Conservation (phyloP, 2,888 invertebrate genomes). For the Calliopum simillimum region DNA sequence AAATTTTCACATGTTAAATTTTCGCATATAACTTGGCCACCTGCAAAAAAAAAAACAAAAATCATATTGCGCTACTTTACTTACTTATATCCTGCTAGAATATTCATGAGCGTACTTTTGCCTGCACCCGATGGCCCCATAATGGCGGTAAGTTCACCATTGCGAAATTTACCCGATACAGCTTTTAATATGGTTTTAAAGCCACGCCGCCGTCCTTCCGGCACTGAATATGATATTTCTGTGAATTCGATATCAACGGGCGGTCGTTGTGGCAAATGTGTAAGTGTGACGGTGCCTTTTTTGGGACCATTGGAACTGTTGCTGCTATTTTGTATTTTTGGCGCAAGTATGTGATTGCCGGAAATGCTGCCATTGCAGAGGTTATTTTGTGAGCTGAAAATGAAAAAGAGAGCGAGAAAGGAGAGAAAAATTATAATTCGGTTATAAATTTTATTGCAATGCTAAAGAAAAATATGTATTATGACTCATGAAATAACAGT, state of each 20-base stretch:
- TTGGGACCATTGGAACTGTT: constrained; percentile 74
- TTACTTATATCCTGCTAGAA: constrained; percentile 89
- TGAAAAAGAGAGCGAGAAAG: constrained; percentile 10
- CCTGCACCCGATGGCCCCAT: constrained; percentile 92
- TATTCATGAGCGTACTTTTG: constrained; percentile 89
- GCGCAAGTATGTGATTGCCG: constrained; percentile 70
- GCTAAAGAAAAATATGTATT: too few relatives aligned
- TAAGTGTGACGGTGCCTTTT: constrained; percentile 79
- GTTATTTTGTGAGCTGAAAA: constrained; percentile 77
- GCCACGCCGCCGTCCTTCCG: constrained; percentile 83
- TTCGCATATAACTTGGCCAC: too few relatives aligned
- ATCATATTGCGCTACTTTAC: constrained; percentile 59
- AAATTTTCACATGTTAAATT: too few relatives aligned
- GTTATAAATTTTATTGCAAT: too few relatives aligned
- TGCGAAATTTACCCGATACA: constrained; percentile 88
- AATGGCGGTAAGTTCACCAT: constrained; percentile 93
- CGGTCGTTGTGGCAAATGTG: constrained; percentile 86
- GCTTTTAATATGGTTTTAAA: constrained; percentile 89
- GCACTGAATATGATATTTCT: constrained; percentile 89
- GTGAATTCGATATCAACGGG: constrained; percentile 92
- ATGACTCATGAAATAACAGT: too few relatives aligned
- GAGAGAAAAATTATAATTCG: not conserved
- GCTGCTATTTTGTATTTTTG: constrained; percentile 78
- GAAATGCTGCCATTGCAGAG: constrained; percentile 75
- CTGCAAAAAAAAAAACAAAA: too few relatives aligned